phyloP scores from a whole-genome alignment of 2,113 vertebrate species.

The Brienomyrus brachyistius region DNA sequence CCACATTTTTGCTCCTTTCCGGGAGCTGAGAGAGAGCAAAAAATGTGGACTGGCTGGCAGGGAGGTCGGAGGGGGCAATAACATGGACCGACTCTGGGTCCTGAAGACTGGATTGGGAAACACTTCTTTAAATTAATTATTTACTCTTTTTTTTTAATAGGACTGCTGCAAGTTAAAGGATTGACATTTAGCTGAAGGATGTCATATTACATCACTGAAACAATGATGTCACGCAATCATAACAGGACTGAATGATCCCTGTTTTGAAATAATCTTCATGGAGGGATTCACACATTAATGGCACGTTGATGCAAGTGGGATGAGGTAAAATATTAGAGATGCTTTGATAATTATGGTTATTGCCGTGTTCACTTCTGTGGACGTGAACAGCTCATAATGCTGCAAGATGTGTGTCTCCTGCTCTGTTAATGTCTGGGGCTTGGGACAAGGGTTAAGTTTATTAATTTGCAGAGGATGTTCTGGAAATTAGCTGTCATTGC shows the following conservation, averaged over 20 bases:
- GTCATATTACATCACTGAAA: not conserved
- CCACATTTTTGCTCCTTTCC: no score
- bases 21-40: not conserved
- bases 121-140: not conserved
- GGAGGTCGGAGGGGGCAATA: no score
- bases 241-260: not conserved
- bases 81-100: not conserved
- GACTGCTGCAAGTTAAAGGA: not conserved
- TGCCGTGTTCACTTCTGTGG: not conserved
- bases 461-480: constrained; percentile 7
- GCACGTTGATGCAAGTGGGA: not conserved
- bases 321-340: not conserved
- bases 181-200: not conserved
- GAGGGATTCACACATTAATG: not conserved
- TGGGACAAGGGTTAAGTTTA: not conserved
- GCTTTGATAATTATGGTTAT: not conserved
- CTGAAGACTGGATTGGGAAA: not conserved
- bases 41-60: not conserved
- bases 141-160: not conserved
- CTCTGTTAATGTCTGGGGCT: not conserved
- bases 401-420: not conserved
- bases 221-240: not conserved
- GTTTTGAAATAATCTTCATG: not conserved
- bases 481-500: constrained; percentile 8
- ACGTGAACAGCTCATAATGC: not conserved